Evolutionary conservation across 2,888 invertebrate species (phyloP).

Genomic region (Drosophila emarginata): DNA sequence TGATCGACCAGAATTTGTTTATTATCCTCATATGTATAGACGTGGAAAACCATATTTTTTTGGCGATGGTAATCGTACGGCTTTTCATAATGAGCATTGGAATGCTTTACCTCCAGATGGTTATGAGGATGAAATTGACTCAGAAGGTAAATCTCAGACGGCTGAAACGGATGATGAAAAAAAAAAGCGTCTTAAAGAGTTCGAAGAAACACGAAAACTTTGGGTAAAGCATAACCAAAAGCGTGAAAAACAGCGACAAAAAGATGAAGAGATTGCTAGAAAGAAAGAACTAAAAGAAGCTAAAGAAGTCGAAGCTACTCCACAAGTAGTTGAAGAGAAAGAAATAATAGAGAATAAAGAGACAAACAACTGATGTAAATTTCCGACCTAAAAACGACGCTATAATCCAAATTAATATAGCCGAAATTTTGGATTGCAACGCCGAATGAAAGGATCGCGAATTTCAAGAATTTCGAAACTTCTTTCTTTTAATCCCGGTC

Average conservation of each 20-base stretch:
- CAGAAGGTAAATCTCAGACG: constrained; percentile 9
- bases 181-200: constrained; percentile 31
- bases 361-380: no score
- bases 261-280: constrained; percentile 30
- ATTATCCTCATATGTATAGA: constrained; percentile 48
- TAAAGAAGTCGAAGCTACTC: not conserved
- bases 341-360: no score
- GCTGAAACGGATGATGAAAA: constrained; percentile 43
- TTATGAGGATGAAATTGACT: constrained; percentile 65
- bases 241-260: constrained; percentile 5
- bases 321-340: no score
- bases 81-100: constrained; percentile 52
- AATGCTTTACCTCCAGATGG: constrained; percentile 66
- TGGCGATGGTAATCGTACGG: constrained; percentile 43
- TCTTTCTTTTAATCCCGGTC: no score
- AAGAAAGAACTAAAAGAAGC: constrained; percentile 29
- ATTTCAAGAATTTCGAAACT: no score
- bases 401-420: no score
- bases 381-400: no score
- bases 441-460: no score
- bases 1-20: constrained; percentile 48
- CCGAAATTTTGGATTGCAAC: no score
- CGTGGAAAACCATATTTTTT: constrained; percentile 55
- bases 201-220: constrained; percentile 23
- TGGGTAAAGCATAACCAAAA: constrained; percentile 37